Conservation (phyloP, 2,888 invertebrate genomes). For the Amiota mariae region DNA sequence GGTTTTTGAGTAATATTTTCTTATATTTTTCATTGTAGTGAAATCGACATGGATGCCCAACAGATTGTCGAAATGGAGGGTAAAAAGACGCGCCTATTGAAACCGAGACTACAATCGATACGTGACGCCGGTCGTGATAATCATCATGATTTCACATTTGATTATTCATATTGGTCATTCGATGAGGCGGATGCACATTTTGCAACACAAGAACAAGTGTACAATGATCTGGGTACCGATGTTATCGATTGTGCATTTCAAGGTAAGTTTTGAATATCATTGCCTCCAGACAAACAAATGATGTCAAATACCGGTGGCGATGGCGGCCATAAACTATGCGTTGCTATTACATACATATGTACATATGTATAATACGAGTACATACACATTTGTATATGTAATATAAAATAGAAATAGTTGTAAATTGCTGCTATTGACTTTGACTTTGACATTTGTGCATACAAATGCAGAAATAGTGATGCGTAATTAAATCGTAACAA, state of each 20-base stretch:
- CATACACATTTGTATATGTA: background rate
- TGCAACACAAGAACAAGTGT: slow-evolving; percentile 87
- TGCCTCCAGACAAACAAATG: background rate
- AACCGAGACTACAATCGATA: slow-evolving; percentile 76
- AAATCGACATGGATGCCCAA: slow-evolving; percentile 87
- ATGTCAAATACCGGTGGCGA: background rate
- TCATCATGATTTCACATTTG: slow-evolving; percentile 90
- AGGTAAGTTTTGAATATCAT: slow-evolving; percentile 74
- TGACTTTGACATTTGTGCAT: slow-evolving; percentile 22
- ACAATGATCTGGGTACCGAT: slow-evolving; percentile 82
- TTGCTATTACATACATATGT: background rate
- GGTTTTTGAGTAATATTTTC: slow-evolving; percentile 32
- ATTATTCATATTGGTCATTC: slow-evolving; percentile 91
- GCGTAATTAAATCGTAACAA: background rate
- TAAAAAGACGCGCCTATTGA: slow-evolving; percentile 85
- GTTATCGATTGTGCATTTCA: slow-evolving; percentile 84
- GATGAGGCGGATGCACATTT: slow-evolving; percentile 81
- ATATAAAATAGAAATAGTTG: no score
- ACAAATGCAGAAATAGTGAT: background rate
- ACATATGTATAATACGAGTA: background rate
- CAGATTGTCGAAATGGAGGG: slow-evolving; percentile 89
- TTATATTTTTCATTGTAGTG: slow-evolving; percentile 76
- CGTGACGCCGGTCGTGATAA: slow-evolving; percentile 76
- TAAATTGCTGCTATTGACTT: background rate
- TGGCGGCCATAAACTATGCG: background rate